Conservation (phyloP, 2,797 vertebrate genomes). For the Coracias cyanogaster region DNA sequence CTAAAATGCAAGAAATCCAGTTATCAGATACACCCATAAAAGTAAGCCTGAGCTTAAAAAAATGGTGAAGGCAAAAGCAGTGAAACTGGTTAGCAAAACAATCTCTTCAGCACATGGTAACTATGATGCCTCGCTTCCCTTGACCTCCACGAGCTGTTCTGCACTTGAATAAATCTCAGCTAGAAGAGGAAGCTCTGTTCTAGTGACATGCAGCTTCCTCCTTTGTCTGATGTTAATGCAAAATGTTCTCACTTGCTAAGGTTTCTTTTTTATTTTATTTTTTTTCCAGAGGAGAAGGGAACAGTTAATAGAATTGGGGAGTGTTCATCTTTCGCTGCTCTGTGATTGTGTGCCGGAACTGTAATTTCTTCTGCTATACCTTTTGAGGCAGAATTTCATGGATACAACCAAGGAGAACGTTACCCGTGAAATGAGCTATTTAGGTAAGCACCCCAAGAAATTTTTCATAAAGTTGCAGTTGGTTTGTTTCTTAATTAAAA, state of each 20-base stretch:
- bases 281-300: not conserved
- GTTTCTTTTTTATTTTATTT: not conserved
- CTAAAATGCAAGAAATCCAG: not conserved
- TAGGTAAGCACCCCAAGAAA: not conserved
- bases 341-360: not conserved
- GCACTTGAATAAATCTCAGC: slow-evolving; percentile 12
- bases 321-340: not conserved
- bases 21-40: not conserved
- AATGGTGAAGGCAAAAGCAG: not conserved
- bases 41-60: not conserved
- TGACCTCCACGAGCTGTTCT: not conserved
- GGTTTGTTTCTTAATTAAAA: not conserved
- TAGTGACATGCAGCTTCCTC: not conserved
- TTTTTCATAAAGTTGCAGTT: not conserved
- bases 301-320: not conserved
- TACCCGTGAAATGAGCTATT: not conserved
- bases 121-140: not conserved
- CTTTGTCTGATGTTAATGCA: slow-evolving; percentile 24
- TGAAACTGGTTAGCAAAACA: not conserved
- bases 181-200: not conserved
- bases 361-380: not conserved
- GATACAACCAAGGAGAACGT: not conserved
- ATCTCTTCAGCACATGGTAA: not conserved
- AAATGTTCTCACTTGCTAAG: slow-evolving; percentile 4
- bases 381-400: not conserved